Base-by-base conservation (phyloP, 2,113 vertebrate genomes). In the Hippolais icterina region DNA sequence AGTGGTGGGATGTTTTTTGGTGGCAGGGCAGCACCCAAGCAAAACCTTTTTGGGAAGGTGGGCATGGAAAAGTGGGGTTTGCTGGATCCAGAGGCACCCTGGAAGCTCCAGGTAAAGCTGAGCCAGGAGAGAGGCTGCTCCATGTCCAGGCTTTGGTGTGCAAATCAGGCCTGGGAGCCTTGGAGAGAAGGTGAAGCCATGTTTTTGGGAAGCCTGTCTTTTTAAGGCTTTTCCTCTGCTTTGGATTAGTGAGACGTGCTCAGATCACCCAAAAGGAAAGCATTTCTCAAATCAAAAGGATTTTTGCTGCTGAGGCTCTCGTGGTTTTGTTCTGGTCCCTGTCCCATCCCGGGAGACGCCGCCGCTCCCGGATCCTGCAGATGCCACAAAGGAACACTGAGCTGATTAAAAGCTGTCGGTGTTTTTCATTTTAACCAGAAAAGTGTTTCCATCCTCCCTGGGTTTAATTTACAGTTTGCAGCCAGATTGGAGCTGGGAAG, bases 401-500 rank as follows among this genome's bases (percentile, higher is more conserved):
- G 20, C 81, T 53, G n/a, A 56, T 82, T 75, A 90, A 87, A 89
- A 92, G 64, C 94, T 70, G 47, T 4, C 42, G 71, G 35, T 89
- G 79, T 56, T 93, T 87, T 87, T 57, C 75, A 47, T 56, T 68
- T 87, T 68, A 91, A 65, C 78, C 84, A 18, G 44, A 15, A 9
- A 83, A 72, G 63, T 20, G 11, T 66, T 89, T 85, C 78, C 50
- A 41, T 89, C 79, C 89, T 95, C 78, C 5, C 42, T 22, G 78
- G 84, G 66, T 87, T 91, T 79, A 42, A 65, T 85, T 93, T 96
- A 79, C 81, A 65, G 70, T 72, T 77, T 76, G 52, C 83, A 90
- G 89, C 60, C 72, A 92, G 75, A 75, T n/a, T n/a, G 60, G 74
- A 89, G 82, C 78, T 80, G 91, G 78, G 81, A 95, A 79, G 53